Evolutionary conservation across 2,888 invertebrate genomes (phyloP).

Genomic region (Brachyopa scutellaris): DNA sequence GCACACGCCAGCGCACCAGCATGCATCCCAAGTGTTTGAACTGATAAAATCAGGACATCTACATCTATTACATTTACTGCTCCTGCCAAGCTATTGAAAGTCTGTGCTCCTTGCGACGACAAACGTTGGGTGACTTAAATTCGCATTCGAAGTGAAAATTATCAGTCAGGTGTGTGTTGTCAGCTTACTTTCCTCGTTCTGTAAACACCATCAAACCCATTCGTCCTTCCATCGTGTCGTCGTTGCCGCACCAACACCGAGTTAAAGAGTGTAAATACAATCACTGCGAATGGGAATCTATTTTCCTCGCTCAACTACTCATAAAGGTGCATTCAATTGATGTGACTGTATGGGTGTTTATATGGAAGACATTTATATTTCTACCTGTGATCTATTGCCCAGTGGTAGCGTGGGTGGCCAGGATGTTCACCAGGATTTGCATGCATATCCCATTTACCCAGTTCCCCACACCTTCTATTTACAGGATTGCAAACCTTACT

Average conservation of each 20-base stretch:
- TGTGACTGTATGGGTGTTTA: neutral
- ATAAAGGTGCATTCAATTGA: conserved; percentile 68
- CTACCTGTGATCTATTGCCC: conserved; percentile 56
- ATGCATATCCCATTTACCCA: conserved; percentile 62
- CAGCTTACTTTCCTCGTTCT: neutral
- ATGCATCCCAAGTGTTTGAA: conserved; percentile 43
- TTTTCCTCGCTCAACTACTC: conserved; percentile 64
- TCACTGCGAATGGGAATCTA: conserved; percentile 38
- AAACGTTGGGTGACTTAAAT: conserved; percentile 59
- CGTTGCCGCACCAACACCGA: conserved; percentile 5
- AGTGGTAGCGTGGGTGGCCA: conserved; percentile 12
- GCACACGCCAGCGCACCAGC: conserved; percentile 40
- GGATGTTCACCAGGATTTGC: conserved; percentile 43
- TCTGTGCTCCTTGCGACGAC: conserved; percentile 22
- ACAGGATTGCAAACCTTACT: conserved; percentile 45
- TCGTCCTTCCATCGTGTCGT: too few relatives aligned
- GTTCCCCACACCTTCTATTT: conserved; percentile 44
- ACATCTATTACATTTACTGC: conserved; percentile 31
- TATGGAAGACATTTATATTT: neutral
- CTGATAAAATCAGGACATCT: conserved; percentile 60
- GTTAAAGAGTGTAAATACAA: conserved; percentile 64
- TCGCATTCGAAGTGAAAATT: conserved; percentile 65
- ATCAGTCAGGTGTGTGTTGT: conserved; percentile 13
- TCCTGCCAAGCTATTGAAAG: conserved; percentile 57
- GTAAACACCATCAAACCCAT: conserved; percentile 21